Base-by-base conservation (phyloP, 2,888 invertebrate species). In the Ichneumoninae sp. region DNA sequence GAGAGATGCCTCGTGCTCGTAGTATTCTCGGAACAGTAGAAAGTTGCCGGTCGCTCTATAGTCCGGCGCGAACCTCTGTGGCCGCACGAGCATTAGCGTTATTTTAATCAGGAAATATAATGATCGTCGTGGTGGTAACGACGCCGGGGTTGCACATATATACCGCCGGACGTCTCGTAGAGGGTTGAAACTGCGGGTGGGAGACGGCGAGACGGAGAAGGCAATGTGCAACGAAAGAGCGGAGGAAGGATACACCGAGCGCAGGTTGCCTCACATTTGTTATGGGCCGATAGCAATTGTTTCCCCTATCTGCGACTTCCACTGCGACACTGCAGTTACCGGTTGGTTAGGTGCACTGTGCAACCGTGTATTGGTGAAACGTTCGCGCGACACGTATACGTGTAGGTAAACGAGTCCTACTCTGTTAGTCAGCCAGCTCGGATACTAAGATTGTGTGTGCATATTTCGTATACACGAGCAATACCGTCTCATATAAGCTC, bases 221-320 rank as follows among this genome's bases (percentile, higher is more conserved):
- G 66, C 70, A 22, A 33, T 13, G 65, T 13, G 66, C 69, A 71
- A 66, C 44, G 66, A 74, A 71, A 63, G 76, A 74, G 75, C 66
- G 54, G 63, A 65, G 26, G 57, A 79, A 79, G 80, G 83, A 83
- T 85, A 83, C 86, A 81, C 87, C 83, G 86, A 89, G 89, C 88
- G 89, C 88, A 89, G 89, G 88, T 90, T 89, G 88, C 88, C 89
- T 89, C 88, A 90, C 90, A 91, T 92, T 92, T 90, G 91, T 91
- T 92, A 92, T 90, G 90, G 90, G 86, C 90, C 91, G 91, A 92
- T 92, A 92, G 91, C 90, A 89, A 93, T 92, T 92, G 92, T 92
- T 92, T 91, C 88, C 90, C 91, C 91, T 92, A 92, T 93, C 92
- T 92, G 87, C 88, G 86, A 91, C 90, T 91, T 92, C 89, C 91